Percentiles rank a stretch among this genome's conserved stretches.
Evolutionary conservation across 1,140 invertebrate species (phyloP).

Genomic region (Drosophila willistoni): DNA sequence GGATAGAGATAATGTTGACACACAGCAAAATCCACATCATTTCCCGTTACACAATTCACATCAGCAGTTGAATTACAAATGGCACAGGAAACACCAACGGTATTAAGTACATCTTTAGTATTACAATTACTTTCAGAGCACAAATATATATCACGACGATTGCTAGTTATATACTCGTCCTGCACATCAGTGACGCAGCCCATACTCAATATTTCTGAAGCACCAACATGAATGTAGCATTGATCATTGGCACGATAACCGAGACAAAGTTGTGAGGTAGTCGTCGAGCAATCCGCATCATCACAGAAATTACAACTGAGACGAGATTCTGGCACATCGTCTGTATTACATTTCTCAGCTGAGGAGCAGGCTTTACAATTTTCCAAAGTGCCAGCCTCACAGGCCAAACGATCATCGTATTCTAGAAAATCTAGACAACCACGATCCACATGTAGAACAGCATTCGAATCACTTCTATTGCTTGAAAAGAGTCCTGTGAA

Average conservation of each 20-base stretch:
- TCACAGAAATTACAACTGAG: conserved; percentile 63
- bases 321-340: conserved; percentile 54
- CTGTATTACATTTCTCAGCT: conserved; percentile 48
- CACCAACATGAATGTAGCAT: conserved; percentile 71
- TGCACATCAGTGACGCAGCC: conserved; percentile 66
- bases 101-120: conserved; percentile 44
- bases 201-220: conserved; percentile 44
- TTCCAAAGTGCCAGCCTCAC: conserved; percentile 38
- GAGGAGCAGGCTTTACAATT: conserved; percentile 56
- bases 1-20: conserved; percentile 61
- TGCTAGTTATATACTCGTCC: conserved; percentile 22
- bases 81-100: conserved; percentile 22
- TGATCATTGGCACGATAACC: conserved; percentile 57
- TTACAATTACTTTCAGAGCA: conserved; percentile 70
- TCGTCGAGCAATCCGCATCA: conserved; percentile 32
- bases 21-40: accelerated
- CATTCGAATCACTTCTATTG: conserved; percentile 32
- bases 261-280: conserved; percentile 33
- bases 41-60: conserved; percentile 35
- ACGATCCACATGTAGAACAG: conserved; percentile 49
- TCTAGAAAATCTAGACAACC: conserved; percentile 72
- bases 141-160: conserved; percentile 51
- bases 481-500: conserved; percentile 68
- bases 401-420: conserved; percentile 61
- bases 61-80: conserved; percentile 41